Base-by-base conservation (phyloP, 1,140 invertebrate genomes). In the Hyposmocoma kahamanoa region DNA sequence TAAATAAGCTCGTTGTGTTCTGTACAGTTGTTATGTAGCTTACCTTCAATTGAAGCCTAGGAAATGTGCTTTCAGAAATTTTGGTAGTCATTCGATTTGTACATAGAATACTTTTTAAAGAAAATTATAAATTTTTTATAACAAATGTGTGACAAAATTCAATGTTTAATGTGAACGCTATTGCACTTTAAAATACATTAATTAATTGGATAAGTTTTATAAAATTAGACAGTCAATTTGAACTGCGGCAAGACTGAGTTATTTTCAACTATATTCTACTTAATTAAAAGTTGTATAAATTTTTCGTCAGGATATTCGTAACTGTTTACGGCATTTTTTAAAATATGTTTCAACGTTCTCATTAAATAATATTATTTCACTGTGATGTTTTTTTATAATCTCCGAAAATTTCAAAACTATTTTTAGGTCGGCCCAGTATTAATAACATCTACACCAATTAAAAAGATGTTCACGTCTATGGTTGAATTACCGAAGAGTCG, bases 1-100 rank as follows among this genome's bases (percentile, higher is more conserved):
- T n/a, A n/a, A n/a, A n/a, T n/a, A n/a, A n/a, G n/a, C n/a, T n/a
- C n/a, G n/a, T n/a, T n/a, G n/a, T n/a, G n/a, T n/a, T n/a, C 42
- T 76, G 71, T 76, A 78, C 60, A 72, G 60, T 67, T 77, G 73
- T 81, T 81, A 78, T 74, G 67, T 76, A 76, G 71, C 55, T 72
- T 78, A 77, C n/a, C n/a, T n/a, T n/a, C n/a, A n/a, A n/a, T n/a
- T n/a, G n/a, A n/a, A n/a, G n/a, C n/a, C n/a, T n/a, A n/a, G n/a
- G n/a, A n/a, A n/a, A n/a, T n/a, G n/a, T n/a, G n/a, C n/a, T n/a
- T n/a, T n/a, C n/a, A n/a, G n/a, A n/a, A n/a, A n/a, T n/a, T n/a
- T n/a, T n/a, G n/a, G n/a, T n/a, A n/a, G n/a, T n/a, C n/a, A n/a
- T n/a, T n/a, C n/a, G n/a, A n/a, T n/a, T n/a, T n/a, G n/a, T n/a